Evolutionary conservation across 2,113 vertebrate genomes (phyloP), one percentile per base, ranked within the genome.

Genomic region (Odontophorus gujanensis): DNA sequence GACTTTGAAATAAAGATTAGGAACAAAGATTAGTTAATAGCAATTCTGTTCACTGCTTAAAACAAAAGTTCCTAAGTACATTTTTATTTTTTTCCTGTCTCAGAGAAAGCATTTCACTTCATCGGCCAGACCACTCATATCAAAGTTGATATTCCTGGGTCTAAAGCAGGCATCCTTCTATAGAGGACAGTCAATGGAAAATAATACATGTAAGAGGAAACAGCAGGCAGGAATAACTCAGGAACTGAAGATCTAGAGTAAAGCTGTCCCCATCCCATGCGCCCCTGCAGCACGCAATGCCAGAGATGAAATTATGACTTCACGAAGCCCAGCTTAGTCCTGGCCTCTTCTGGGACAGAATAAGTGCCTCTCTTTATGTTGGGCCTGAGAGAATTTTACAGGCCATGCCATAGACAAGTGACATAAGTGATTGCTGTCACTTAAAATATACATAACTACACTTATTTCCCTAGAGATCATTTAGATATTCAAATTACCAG

Each of bases 401-500:
- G 79, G 20, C 16, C 16, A 66, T 42, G 40, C 12, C 22, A 32
- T 2, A 28, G 36, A 58, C 38, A 1, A 68, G 58, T 48, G 36
- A 67, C 38, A 77, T 74, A 78, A 68, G 32, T 72, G 15, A 86
- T 75, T 59, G 15, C 66, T 78, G 62, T 63, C 21, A 55, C 14
- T 85, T 96, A 79, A 79, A 92, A 94, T 85, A 90, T 42, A 42
- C 22, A 65, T 92, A 82, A 84, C 45, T 93, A 69, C 17, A 71
- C 71, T 93, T 95, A 57, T 79, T 92, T 89, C 73, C 76, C 87
- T 79, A 47, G 62, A 95, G 94, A 95, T 94, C 85, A 83, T 82
- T 91, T 85, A 95, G 58, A 66, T 77, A 84, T 74, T 96, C 88
- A 94, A 96, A 96, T 93, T 79, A 81, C 43, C 50, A 80, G 88